A percentile compares a stretch with the other conserved stretches of the same genome.
Conservation (phyloP, 2,888 invertebrate genomes). For the Dexiosoma caninum region DNA sequence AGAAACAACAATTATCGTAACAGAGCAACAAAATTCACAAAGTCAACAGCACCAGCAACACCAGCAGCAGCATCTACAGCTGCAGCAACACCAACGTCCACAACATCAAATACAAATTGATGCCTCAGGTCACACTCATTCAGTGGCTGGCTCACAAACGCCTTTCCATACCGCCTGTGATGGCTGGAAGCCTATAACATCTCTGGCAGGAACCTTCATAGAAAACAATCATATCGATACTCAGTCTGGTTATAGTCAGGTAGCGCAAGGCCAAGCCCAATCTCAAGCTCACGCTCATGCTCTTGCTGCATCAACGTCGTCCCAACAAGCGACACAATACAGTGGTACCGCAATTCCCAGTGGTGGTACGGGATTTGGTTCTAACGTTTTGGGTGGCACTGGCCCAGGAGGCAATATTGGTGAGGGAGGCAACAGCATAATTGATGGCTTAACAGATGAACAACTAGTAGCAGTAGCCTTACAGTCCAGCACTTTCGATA, state of each 20-base stretch:
- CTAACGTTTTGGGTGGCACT: neutral
- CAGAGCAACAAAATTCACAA: slow-evolving; percentile 9
- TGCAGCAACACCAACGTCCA: slow-evolving; percentile 73
- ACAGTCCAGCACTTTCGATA: slow-evolving; percentile 68
- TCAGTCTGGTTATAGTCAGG: slow-evolving; percentile 74
- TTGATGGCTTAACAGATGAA: slow-evolving; percentile 73
- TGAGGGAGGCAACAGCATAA: slow-evolving; percentile 61
- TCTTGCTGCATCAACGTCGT: too few species aligned
- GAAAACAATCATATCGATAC: slow-evolving; percentile 74
- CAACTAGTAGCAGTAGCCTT: slow-evolving; percentile 76
- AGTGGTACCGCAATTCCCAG: slow-evolving; percentile 39
- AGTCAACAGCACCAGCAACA: slow-evolving; percentile 76
- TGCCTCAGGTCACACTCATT: slow-evolving; percentile 71
- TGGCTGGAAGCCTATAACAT: slow-evolving; percentile 92
- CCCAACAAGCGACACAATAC: slow-evolving; percentile 67
- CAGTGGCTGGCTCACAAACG: slow-evolving; percentile 72
- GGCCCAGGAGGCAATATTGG: slow-evolving; percentile 16
- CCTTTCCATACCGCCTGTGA: slow-evolving; percentile 81
- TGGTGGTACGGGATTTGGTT: neutral
- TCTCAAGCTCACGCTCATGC: slow-evolving; percentile 48
- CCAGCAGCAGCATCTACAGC: slow-evolving; percentile 80
- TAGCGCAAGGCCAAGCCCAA: slow-evolving; percentile 66
- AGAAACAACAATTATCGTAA: slow-evolving; percentile 70
- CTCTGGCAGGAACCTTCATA: slow-evolving; percentile 78
- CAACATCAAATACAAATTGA: too few species aligned